These are phyloP conservation scores for Lepidurus arcticus DNA, from an alignment of 1,140 invertebrate species.

Conservation along the genomic window DNA sequence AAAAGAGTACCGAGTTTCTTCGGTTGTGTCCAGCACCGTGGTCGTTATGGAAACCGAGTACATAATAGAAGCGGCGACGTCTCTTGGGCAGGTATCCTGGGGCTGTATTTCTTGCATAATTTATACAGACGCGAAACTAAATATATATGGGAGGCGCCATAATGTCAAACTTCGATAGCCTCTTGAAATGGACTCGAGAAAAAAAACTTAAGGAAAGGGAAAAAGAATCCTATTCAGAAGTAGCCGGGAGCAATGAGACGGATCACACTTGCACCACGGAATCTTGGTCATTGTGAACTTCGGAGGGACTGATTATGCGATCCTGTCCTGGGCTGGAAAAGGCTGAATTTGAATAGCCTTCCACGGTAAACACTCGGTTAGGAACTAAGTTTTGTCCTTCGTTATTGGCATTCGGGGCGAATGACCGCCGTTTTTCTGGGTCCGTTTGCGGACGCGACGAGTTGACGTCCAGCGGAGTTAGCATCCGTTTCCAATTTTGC, in stretches of 20 bases:
- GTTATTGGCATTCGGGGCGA: not conserved
- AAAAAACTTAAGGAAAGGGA: not conserved
- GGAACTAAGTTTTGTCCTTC: not conserved
- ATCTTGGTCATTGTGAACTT: not conserved
- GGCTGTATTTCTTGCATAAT: constrained; percentile 15
- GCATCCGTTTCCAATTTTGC: constrained; percentile 3
- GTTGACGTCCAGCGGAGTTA: not conserved
- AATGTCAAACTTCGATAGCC: too few species aligned
- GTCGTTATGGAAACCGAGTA: constrained; percentile 11
- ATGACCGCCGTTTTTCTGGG: not conserved
- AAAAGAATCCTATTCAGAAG: not conserved
- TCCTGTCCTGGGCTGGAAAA: not conserved
- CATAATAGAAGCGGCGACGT: not conserved
- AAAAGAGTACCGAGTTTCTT: not conserved
- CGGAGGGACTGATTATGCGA: not conserved
- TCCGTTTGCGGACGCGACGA: not conserved
- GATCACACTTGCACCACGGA: not conserved
- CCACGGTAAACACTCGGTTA: not conserved
- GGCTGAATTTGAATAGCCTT: not conserved
- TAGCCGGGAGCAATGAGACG: not conserved
- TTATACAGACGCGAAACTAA: not conserved
- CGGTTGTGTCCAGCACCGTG: not conserved
- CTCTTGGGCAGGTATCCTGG: not conserved
- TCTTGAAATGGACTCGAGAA: too few species aligned
- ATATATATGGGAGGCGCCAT: not conserved